These are phyloP conservation scores for Casuarius casuarius DNA, from an alignment of 2,113 vertebrate species.

Conservation along the genomic window DNA sequence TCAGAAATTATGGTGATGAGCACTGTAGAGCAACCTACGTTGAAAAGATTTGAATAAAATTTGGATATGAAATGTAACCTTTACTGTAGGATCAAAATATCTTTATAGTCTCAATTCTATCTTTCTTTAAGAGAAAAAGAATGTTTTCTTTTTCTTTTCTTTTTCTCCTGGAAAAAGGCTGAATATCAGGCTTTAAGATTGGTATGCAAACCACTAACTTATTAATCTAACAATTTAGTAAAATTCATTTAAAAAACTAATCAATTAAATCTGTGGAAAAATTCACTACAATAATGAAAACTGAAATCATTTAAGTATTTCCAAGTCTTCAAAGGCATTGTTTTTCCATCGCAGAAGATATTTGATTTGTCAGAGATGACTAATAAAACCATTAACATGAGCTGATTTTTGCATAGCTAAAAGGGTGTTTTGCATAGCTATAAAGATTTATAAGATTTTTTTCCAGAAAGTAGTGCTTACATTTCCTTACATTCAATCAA, in stretches of 20 bases:
- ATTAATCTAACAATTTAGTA: neutral
- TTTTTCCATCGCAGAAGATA: neutral
- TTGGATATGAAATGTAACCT: neutral
- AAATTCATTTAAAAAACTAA: neutral
- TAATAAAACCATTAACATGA: neutral
- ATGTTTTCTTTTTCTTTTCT: neutral
- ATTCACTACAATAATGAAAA: neutral
- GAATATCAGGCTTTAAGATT: neutral
- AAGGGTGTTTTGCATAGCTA: neutral
- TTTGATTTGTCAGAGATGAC: conserved; percentile 26
- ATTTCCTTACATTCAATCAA: neutral
- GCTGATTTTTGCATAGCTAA: conserved; percentile 8
- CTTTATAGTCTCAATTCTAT: neutral
- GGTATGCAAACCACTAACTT: neutral
- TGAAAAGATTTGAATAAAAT: neutral
- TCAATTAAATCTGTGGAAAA: neutral
- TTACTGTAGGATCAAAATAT: neutral
- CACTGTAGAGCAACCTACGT: neutral
- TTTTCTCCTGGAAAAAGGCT: neutral
- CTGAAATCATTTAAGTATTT: neutral
- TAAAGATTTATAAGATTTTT: neutral
- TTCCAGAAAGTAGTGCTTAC: neutral
- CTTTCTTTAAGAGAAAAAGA: neutral
- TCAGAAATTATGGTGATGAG: neutral
- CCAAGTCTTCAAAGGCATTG: neutral